Base-by-base conservation (phyloP, 2,888 invertebrate species). In the Rhodophaea formosa region DNA sequence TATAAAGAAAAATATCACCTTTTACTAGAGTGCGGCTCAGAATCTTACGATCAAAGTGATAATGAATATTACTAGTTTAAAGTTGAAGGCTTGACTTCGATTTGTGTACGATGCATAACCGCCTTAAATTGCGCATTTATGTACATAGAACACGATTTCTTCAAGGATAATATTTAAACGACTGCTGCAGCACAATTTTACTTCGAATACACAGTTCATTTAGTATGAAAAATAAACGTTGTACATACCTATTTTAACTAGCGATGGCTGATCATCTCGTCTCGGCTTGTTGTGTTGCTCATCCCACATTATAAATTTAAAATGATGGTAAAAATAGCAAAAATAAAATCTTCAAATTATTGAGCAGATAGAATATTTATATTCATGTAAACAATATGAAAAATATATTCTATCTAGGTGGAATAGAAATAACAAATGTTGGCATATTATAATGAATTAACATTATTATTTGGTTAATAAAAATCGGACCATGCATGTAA, bases 101-200 rank as follows among this genome's bases (percentile, higher is more conserved):
- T 77, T 75, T 73, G 70, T 72, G 71, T 65, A 65, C 64, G 69
- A 70, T 71, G 69, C 74, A 73, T 79, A 79, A 79, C 72, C 72
- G 72, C 72, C 68, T 76, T 65, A 79, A 81, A 85, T 80, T 83
- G 79, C 76, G 71, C 75, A 77, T 82, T 83, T 79, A 76, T 74
- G 70, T 72, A 73, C 71, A 70, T 74, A 72, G 67, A 74, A 74
- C 81, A 86, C 84, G 82, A 85, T 75, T 79, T 74, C 65, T 80
- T 81, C 84, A 87, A 86, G 84, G 85, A 79, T 80, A 72, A 76
- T 73, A 72, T 74, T 69, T 67, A 65, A 67, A 67, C 66, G 64
- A 65, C 63, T 64, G 59, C 60, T 64, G 58, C 69, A 55, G 59
- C 57, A 62, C 57, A 61, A 55, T 64, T 65, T 60, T 63, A 63